These are phyloP conservation scores for Poecile atricapillus DNA, from an alignment of 2,113 vertebrate species.

Conservation along the genomic window DNA sequence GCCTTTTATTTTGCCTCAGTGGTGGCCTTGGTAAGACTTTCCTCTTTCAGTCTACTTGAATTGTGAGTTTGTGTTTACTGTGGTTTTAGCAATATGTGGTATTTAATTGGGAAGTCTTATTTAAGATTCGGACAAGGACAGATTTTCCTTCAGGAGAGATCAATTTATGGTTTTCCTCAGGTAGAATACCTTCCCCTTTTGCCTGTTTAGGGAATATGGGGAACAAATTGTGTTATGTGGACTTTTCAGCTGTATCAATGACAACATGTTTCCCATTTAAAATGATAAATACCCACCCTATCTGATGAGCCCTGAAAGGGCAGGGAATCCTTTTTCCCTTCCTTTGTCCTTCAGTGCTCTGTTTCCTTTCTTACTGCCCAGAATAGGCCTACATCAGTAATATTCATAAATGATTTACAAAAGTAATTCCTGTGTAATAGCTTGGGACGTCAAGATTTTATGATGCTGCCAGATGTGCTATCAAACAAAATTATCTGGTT, in stretches of 20 bases:
- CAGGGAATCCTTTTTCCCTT: slow-evolving; percentile 35
- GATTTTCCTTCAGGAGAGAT: not conserved
- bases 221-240: slow-evolving; percentile 20
- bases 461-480: slow-evolving; percentile 76
- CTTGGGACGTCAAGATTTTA: slow-evolving; percentile 72
- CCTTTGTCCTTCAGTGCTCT: slow-evolving; percentile 53
- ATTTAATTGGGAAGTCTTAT: slow-evolving; percentile 13
- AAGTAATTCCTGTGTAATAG: slow-evolving; percentile 74
- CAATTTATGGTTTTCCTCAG: not conserved
- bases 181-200: not conserved
- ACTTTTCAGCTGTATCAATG: slow-evolving; percentile 55
- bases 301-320: slow-evolving; percentile 15
- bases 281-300: slow-evolving; percentile 38
- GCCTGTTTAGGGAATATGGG: not conserved
- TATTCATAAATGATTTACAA: slow-evolving; percentile 78
- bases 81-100: not conserved
- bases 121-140: not conserved
- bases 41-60: not conserved
- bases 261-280: slow-evolving; percentile 51
- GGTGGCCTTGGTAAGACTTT: not conserved
- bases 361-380: slow-evolving; percentile 47
- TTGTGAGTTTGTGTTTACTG: not conserved
- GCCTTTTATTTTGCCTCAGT: not conserved
- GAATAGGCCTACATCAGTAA: slow-evolving; percentile 65
- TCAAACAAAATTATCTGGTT: slow-evolving; percentile 73